Conservation (phyloP, 2,888 invertebrate genomes). For the Acheta domesticus region DNA sequence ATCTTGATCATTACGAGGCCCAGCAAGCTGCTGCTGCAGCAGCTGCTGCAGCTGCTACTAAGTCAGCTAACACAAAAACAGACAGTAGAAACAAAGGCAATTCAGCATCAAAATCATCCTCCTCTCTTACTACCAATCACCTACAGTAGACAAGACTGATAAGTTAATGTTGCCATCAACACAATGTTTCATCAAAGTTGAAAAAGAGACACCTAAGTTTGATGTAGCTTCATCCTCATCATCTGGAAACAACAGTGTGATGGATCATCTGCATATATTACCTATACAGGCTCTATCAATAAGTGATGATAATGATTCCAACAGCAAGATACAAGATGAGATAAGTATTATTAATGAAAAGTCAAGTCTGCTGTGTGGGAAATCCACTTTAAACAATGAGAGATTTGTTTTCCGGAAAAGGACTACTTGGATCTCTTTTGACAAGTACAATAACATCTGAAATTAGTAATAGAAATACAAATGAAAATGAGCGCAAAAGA, state of each 20-base stretch:
- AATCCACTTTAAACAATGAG: neutral
- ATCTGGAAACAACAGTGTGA: neutral
- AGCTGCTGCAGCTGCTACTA: slow-evolving; percentile 20
- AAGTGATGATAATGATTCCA: slow-evolving; percentile 25
- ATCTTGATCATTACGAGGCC: slow-evolving; percentile 70
- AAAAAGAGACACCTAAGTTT: neutral
- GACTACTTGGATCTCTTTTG: slow-evolving; percentile 32
- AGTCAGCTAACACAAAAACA: neutral
- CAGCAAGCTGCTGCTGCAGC: slow-evolving; percentile 37
- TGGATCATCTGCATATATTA: slow-evolving; percentile 22
- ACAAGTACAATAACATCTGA: slow-evolving; percentile 23
- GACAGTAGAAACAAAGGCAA: neutral
- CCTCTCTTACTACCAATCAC: slow-evolving; percentile 19
- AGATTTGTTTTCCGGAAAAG: slow-evolving; percentile 28
- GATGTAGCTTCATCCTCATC: neutral
- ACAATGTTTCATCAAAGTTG: neutral
- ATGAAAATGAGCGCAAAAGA: slow-evolving; percentile 28
- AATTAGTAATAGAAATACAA: slow-evolving; percentile 3
- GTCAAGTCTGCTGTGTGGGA: neutral
- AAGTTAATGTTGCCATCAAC: neutral
- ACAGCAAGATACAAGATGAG: slow-evolving; percentile 26
- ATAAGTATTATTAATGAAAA: slow-evolving; percentile 26
- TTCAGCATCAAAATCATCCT: slow-evolving; percentile 21
- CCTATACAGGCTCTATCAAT: slow-evolving; percentile 25
- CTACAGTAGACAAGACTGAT: neutral